Evolutionary conservation across 2,888 invertebrate species (phyloP).

Genomic region (Auanema freiburgensis): DNA sequence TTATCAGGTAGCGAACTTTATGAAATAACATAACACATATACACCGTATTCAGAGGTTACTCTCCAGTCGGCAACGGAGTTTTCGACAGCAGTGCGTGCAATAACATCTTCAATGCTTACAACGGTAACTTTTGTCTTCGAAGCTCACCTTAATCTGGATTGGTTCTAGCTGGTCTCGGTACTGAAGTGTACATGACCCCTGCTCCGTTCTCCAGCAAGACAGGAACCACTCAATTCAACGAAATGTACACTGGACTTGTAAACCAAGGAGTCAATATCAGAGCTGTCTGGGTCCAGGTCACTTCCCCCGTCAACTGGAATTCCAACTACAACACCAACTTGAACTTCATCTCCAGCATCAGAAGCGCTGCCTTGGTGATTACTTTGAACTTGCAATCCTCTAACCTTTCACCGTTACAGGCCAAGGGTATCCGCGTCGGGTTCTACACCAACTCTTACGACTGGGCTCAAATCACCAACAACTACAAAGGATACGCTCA

Average conservation of each 20-base stretch:
- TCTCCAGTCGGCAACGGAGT: constrained; percentile 31
- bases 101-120: constrained; percentile 36
- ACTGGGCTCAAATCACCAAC: constrained; percentile 38
- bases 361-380: constrained; percentile 35
- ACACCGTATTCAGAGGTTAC: constrained; percentile 22
- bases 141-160: not conserved
- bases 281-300: constrained; percentile 48
- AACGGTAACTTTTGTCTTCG: not conserved
- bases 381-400: not conserved
- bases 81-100: constrained; percentile 30
- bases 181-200: constrained; percentile 47
- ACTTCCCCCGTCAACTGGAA: constrained; percentile 50
- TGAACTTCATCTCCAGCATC: constrained; percentile 41
- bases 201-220: constrained; percentile 32
- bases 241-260: constrained; percentile 41
- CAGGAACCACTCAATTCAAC: constrained; percentile 38
- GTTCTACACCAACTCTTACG: constrained; percentile 45
- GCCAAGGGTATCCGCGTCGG: constrained; percentile 36
- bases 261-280: constrained; percentile 34
- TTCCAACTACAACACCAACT: constrained; percentile 25
- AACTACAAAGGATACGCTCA: constrained; percentile 14
- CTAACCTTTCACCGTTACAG: constrained; percentile 11
- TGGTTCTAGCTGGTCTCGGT: constrained; percentile 27
- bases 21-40: not conserved
- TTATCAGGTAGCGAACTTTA: constrained; percentile 4